phyloP scores from a whole-genome alignment of 2,113 vertebrate species.

The Lampris megalopsis region DNA sequence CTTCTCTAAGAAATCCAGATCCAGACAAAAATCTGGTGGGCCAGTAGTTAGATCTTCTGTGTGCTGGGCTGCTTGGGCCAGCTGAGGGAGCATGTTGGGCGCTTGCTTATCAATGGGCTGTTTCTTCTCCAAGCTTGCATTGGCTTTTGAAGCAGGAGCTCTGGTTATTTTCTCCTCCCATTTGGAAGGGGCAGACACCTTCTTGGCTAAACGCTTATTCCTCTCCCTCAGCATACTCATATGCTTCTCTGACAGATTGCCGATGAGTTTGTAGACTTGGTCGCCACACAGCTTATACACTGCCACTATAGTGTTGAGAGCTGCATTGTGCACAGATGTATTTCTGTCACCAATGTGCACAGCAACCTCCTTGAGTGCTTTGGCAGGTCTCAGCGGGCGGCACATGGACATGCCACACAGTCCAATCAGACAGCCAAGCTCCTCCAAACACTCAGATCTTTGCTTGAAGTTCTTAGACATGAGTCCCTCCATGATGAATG shows the following conservation, averaged over 20 bases:
- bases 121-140: constrained; percentile 81
- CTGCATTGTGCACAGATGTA: constrained; percentile 90
- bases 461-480: constrained; percentile 91
- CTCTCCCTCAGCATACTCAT: constrained; percentile 93
- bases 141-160: constrained; percentile 76
- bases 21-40: constrained; percentile 87
- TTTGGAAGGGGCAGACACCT: constrained; percentile 78
- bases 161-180: constrained; percentile 86
- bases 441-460: constrained; percentile 91
- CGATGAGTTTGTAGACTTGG: constrained; percentile 92
- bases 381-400: constrained; percentile 88
- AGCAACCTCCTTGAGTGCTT: constrained; percentile 91
- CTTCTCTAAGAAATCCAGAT: constrained; percentile 88
- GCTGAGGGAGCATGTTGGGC: constrained; percentile 84
- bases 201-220: constrained; percentile 90
- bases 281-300: constrained; percentile 91
- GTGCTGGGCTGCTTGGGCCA: constrained; percentile 78
- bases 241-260: constrained; percentile 92
- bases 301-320: constrained; percentile 89
- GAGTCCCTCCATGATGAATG: constrained; percentile 89
- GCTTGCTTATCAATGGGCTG: constrained; percentile 83
- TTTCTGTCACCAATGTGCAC: constrained; percentile 91
- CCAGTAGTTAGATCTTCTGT: constrained; percentile 65
- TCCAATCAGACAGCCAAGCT: constrained; percentile 89
- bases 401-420: constrained; percentile 92